Evolutionary conservation across 2,888 invertebrate species (phyloP).

Genomic region (Drosophila heteroneura): DNA sequence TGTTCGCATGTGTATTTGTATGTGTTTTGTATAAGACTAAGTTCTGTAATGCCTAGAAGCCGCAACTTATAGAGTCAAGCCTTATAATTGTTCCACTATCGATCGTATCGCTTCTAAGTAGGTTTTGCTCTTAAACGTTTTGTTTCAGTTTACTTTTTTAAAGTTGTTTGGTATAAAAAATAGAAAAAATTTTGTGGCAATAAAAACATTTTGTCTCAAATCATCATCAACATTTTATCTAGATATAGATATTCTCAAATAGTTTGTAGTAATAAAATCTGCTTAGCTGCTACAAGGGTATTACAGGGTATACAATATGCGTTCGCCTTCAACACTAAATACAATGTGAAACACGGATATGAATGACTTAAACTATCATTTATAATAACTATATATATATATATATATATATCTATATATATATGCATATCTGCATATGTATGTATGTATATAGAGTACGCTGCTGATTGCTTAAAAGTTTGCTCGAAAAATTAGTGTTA

Average conservation of each 20-base stretch:
- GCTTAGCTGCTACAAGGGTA: constrained; percentile 60
- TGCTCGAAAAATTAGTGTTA: constrained; percentile 77
- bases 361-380: constrained; percentile 55
- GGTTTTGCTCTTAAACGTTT: constrained; percentile 27
- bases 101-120: constrained; percentile 20
- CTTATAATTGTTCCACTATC: constrained; percentile 40
- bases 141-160: constrained; percentile 55
- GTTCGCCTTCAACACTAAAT: constrained; percentile 43
- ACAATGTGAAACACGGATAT: constrained; percentile 65
- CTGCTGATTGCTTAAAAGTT: constrained; percentile 77
- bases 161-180: constrained; percentile 84
- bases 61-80: constrained; percentile 68
- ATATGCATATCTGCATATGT: constrained; percentile 21
- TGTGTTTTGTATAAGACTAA: constrained; percentile 48
- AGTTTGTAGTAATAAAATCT: constrained; percentile 65
- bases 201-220: constrained; percentile 70
- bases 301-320: constrained; percentile 60
- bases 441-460: constrained; percentile 50
- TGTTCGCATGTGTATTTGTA: constrained; percentile 1
- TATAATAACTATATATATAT: constrained; percentile 29
- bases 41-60: constrained; percentile 61
- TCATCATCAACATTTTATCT: constrained; percentile 32
- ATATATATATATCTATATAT: constrained; percentile 15
- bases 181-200: constrained; percentile 83
- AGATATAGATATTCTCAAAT: constrained; percentile 49